These are phyloP conservation scores for Automeris io DNA, from an alignment of 2,888 invertebrate genomes.

Conservation along the genomic window DNA sequence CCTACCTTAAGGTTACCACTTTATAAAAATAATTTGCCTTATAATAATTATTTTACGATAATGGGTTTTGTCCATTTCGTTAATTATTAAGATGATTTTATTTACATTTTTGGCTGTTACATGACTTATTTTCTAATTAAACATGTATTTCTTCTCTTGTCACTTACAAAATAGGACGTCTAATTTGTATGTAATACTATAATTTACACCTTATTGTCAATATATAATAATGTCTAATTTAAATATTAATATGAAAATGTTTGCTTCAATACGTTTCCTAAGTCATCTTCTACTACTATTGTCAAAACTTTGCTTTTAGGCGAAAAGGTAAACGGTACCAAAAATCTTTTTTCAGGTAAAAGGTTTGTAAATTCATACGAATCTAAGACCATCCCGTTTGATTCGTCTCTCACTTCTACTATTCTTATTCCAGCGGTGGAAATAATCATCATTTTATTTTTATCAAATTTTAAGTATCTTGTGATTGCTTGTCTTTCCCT, in stretches of 20 bases:
- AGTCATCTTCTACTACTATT: conserved; percentile 81
- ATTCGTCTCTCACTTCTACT: conserved; percentile 79
- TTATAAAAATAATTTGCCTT: conserved; percentile 12
- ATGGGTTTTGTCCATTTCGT: not conserved
- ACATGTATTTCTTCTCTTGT: not conserved
- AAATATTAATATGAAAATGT: conserved; percentile 69
- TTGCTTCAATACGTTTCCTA: conserved; percentile 82
- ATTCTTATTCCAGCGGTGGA: conserved; percentile 80
- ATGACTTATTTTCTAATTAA: not conserved
- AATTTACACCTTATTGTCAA: conserved; percentile 56
- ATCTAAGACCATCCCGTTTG: conserved; percentile 78
- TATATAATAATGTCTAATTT: conserved; percentile 27
- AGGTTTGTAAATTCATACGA: conserved; percentile 80
- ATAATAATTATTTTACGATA: not conserved
- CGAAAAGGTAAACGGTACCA: conserved; percentile 72
- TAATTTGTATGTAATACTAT: not conserved
- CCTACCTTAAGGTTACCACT: conserved; percentile 25
- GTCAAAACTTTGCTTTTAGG: conserved; percentile 68
- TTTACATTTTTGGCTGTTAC: conserved; percentile 3
- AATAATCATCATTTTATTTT: conserved; percentile 77
- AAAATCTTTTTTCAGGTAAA: conserved; percentile 76
- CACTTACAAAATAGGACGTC: not conserved
- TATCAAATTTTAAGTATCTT: conserved; percentile 71
- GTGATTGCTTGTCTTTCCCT: conserved; percentile 73
- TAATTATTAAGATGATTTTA: not conserved